Conservation (phyloP, 2,113 vertebrate species). For the Zosterops borbonicus region DNA sequence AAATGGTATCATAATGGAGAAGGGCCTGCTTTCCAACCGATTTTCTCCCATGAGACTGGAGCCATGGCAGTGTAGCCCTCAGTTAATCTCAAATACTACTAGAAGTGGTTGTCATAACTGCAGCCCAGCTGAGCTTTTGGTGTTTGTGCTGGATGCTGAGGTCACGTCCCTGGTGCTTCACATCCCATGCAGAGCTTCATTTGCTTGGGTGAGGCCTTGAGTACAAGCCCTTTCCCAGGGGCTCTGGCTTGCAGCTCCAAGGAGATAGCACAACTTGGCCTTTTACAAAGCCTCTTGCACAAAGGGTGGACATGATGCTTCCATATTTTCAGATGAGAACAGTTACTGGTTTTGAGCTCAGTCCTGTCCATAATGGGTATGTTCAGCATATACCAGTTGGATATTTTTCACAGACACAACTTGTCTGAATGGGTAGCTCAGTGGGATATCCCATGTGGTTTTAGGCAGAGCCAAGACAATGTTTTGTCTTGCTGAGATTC, state of each 20-base stretch:
- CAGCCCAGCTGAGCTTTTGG: not conserved
- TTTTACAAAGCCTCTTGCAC: not conserved
- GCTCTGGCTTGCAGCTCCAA: not conserved
- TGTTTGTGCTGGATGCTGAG: not conserved
- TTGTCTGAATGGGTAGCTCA: not conserved
- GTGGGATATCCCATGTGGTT: not conserved
- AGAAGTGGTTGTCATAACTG: not conserved
- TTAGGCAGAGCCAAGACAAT: not conserved
- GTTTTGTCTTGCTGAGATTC: not conserved
- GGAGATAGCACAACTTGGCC: not conserved
- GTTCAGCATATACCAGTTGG: not conserved
- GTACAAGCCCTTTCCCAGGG: not conserved
- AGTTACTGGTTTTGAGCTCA: not conserved
- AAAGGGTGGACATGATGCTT: not conserved
- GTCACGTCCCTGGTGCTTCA: not conserved
- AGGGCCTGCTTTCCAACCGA: not conserved
- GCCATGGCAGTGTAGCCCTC: accelerated
- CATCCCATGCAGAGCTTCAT: not conserved
- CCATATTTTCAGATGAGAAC: not conserved
- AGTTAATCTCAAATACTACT: not conserved
- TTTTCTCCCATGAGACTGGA: not conserved
- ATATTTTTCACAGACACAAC: not conserved
- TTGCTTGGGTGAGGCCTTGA: not conserved
- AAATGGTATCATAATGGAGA: not conserved
- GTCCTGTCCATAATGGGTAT: not conserved